Base-by-base conservation (phyloP, 53 echinoderm and acorn worm species). In the Apostichopus leukothele region DNA sequence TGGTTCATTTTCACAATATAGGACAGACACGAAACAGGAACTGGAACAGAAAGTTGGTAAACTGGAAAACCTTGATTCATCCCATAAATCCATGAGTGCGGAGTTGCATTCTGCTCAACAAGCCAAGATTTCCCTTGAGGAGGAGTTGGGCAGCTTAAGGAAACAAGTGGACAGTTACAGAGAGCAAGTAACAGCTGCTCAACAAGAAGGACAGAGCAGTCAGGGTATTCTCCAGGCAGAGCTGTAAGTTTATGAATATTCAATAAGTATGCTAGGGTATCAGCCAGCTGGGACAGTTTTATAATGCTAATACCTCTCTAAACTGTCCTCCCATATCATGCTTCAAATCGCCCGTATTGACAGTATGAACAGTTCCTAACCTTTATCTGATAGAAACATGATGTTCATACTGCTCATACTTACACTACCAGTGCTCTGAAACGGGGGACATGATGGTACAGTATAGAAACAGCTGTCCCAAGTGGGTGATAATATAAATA, bases 91-190 rank as follows among this genome's bases (percentile, higher is more conserved):
- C n/a, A 50, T 92, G 50, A 63, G 25, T 21, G 76, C 73, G 13
- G 59, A 79, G 52, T 11, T 92, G 14, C 79, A 80, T 55, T 79
- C 87, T 53, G 87, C 74, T 53, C 90, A 92, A 60, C 75, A 88
- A 57, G 89, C 91, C 61, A 89, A 80, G 53, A 88, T 83, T 57
- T 68, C 19, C 13, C 76, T 93, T 59, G 78, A 83, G 68, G 86
- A 81, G 86, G 91, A 90, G 63, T 67, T 90, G 74, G 91, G 74
- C 9, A 74, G 86, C 52, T 60, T 91, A 25, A 91, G 92, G 81
- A 89, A 91, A 89, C 92, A 96, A 91, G 91, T 95, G 68, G 96
- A 96, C 16, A 93, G 92, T 60, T 95, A 92, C 91, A 88, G 91
- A 89, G 88, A 92, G 60, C 93, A 93, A 91, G 78, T 97, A 60